Evolutionary conservation across 2,113 vertebrate species (phyloP).

Genomic region (Suncus etruscus): DNA sequence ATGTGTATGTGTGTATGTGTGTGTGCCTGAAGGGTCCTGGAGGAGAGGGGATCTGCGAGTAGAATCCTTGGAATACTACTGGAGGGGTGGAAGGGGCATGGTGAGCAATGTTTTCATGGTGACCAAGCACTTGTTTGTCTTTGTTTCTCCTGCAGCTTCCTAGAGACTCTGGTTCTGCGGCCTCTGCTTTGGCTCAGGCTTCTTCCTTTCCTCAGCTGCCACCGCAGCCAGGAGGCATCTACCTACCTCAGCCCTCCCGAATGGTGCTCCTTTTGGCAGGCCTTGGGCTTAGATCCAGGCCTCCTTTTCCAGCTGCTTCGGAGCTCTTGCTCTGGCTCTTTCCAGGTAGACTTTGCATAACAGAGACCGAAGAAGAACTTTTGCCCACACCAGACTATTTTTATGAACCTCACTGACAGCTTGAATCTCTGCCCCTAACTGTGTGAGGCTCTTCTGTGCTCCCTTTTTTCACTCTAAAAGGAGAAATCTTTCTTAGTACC

Average conservation of each 20-base stretch:
- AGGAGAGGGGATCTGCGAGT: not conserved
- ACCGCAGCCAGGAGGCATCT: slow-evolving; percentile 65
- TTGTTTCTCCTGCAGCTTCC: slow-evolving; percentile 44
- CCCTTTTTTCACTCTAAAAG: slow-evolving; percentile 18
- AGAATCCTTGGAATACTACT: not conserved
- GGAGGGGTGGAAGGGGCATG: not conserved
- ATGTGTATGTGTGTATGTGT: no score
- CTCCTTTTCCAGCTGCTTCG: slow-evolving; percentile 43
- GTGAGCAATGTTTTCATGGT: not conserved
- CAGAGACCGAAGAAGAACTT: slow-evolving; percentile 17
- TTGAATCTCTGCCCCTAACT: not conserved
- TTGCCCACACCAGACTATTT: slow-evolving; percentile 18
- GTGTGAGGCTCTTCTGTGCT: slow-evolving; percentile 1
- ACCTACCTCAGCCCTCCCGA: slow-evolving; percentile 71
- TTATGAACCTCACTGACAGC: not conserved
- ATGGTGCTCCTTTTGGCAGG: slow-evolving; percentile 75
- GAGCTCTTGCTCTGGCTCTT: slow-evolving; percentile 42
- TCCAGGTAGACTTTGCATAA: slow-evolving; percentile 40
- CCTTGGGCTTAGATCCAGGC: slow-evolving; percentile 72
- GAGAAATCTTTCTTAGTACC: not conserved
- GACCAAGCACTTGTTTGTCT: not conserved
- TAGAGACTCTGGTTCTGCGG: slow-evolving; percentile 13
- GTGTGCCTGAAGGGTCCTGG: no score
- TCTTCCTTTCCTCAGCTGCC: slow-evolving; percentile 36
- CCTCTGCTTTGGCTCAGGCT: not conserved